phyloP scores from a whole-genome alignment of 2,888 invertebrate species.

The Pardosa pseudoannulata region DNA sequence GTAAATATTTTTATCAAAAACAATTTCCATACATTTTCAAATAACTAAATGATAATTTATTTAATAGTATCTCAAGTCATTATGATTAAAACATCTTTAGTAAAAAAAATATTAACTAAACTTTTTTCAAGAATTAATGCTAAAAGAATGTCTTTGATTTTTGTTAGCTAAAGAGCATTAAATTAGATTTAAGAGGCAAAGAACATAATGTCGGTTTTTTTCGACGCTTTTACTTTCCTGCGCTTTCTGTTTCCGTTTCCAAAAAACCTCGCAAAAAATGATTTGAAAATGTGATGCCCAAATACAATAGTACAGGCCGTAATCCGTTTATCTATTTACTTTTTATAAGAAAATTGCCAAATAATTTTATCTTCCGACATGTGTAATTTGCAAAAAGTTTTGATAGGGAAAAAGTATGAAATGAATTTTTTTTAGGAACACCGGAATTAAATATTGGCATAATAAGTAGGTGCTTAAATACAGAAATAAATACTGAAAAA shows the following conservation, averaged over 20 bases:
- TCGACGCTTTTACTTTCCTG: constrained; percentile 1
- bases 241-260: constrained; percentile 17
- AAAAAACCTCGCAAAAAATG: constrained; percentile 9
- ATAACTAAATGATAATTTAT: constrained; percentile 28
- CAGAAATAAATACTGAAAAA: neutral
- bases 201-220: constrained; percentile 22
- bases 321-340: constrained; percentile 23
- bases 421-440: neutral
- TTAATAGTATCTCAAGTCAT: constrained; percentile 22
- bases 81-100: constrained; percentile 15
- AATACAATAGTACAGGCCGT: neutral
- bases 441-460: neutral
- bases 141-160: constrained; percentile 19
- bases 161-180: constrained; percentile 25
- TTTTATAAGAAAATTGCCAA: constrained; percentile 19
- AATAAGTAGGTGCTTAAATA: neutral
- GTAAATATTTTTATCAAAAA: constrained; percentile 15
- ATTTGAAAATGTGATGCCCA: neutral
- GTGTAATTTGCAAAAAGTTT: constrained; percentile 13
- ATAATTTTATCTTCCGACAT: constrained; percentile 23
- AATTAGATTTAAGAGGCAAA: constrained; percentile 24
- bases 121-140: constrained; percentile 2
- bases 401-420: neutral
- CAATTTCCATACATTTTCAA: constrained; percentile 12
- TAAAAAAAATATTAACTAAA: constrained; percentile 4